A percentile compares a stretch with the other conserved stretches of the same genome.
Evolutionary conservation across 2,888 invertebrate species (phyloP).

Genomic region (Nysson spinosus): DNA sequence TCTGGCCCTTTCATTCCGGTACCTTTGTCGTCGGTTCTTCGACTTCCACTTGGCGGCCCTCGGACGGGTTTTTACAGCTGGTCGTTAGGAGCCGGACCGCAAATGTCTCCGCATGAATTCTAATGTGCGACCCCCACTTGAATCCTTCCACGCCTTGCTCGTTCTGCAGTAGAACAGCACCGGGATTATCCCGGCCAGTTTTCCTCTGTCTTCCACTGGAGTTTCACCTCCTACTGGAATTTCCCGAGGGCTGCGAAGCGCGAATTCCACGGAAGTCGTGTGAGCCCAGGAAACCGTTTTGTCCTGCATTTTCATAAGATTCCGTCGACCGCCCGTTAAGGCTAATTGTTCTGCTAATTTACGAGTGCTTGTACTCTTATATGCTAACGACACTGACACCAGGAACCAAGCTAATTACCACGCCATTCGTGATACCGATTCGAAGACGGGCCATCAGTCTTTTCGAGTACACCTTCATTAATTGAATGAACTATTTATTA

Average conservation of each 20-base stretch:
- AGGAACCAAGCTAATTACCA: slow-evolving; percentile 36
- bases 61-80: slow-evolving; percentile 70
- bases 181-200: slow-evolving; percentile 70
- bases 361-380: slow-evolving; percentile 16
- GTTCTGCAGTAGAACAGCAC: slow-evolving; percentile 2
- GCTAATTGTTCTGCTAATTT: slow-evolving; percentile 60
- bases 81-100: slow-evolving; percentile 76
- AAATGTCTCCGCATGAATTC: slow-evolving; percentile 77
- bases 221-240: slow-evolving; percentile 31
- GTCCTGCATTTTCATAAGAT: slow-evolving; percentile 70
- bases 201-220: slow-evolving; percentile 35
- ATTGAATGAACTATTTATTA: too few relatives aligned
- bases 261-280: slow-evolving; percentile 61
- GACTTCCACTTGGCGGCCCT: slow-evolving; percentile 62
- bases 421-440: too few relatives aligned
- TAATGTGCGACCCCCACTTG: slow-evolving; percentile 68
- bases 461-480: too few relatives aligned
- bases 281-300: slow-evolving; percentile 59
- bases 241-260: slow-evolving; percentile 45
- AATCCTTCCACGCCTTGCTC: slow-evolving; percentile 3
- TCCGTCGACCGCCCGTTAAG: slow-evolving; percentile 51
- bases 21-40: slow-evolving; percentile 34
- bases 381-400: slow-evolving; percentile 44
- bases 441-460: too few relatives aligned
- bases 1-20: slow-evolving; percentile 18